phyloP scores from a whole-genome alignment of 2,888 invertebrate species.

The Pteria penguin region DNA sequence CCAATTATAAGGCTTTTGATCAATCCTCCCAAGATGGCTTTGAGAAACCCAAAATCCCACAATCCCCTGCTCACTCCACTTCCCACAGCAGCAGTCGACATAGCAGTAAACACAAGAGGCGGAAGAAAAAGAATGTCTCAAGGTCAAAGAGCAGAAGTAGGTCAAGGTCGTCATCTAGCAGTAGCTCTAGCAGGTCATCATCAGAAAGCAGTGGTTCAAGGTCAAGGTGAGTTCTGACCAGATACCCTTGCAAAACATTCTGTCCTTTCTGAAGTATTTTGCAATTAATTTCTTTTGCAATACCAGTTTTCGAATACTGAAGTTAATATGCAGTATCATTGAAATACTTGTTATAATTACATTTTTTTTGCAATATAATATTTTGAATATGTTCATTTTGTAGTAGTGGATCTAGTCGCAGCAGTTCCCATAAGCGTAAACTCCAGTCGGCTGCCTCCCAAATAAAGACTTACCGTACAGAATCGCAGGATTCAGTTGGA shows the following conservation, averaged over 20 bases:
- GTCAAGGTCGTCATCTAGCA: slow-evolving; percentile 75
- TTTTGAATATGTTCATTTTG: slow-evolving; percentile 29
- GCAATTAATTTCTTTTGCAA: too few species aligned
- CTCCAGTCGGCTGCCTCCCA: slow-evolving; percentile 39
- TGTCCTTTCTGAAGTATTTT: too few species aligned
- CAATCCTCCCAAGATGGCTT: slow-evolving; percentile 57
- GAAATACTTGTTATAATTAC: not conserved
- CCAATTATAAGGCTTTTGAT: slow-evolving; percentile 39
- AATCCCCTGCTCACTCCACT: slow-evolving; percentile 53
- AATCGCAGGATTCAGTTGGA: slow-evolving; percentile 32
- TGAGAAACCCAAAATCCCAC: slow-evolving; percentile 51
- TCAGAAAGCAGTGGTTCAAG: slow-evolving; percentile 79
- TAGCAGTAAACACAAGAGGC: slow-evolving; percentile 47
- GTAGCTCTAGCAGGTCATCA: slow-evolving; percentile 76
- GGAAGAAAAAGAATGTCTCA: slow-evolving; percentile 50
- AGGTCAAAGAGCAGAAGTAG: slow-evolving; percentile 60
- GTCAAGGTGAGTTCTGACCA: slow-evolving; percentile 72
- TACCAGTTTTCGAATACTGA: too few species aligned
- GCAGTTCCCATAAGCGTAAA: slow-evolving; percentile 46
- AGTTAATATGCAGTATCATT: too few species aligned
- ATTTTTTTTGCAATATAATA: not conserved
- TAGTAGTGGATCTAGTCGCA: slow-evolving; percentile 60
- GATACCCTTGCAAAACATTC: too few species aligned
- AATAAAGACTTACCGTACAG: slow-evolving; percentile 32
- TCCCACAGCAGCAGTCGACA: slow-evolving; percentile 61